phyloP scores from a whole-genome alignment of 2,113 vertebrate genomes.

The Ophiodon elongatus region DNA sequence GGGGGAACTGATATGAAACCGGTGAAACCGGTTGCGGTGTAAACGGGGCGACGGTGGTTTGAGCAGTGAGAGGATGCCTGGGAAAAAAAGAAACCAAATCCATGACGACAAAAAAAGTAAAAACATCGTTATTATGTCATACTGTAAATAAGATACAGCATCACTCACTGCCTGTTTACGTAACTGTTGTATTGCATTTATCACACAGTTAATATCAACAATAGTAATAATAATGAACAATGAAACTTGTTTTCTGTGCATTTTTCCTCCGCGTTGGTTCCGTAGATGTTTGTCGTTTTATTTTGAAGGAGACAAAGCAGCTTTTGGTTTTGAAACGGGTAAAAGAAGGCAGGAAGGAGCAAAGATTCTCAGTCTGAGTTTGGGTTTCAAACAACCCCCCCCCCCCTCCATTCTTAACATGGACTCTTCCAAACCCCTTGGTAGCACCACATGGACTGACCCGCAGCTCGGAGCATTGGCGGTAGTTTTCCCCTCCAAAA shows the following conservation, averaged over 20 bases:
- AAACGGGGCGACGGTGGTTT: constrained; percentile 61
- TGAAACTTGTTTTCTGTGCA: constrained; percentile 57
- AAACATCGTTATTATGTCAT: constrained; percentile 40
- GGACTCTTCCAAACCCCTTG: constrained; percentile 45
- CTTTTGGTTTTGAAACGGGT: constrained; percentile 58
- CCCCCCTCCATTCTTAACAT: neutral
- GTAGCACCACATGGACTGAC: constrained; percentile 57
- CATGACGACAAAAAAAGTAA: neutral
- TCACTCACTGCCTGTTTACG: constrained; percentile 55
- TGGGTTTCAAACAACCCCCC: constrained; percentile 1
- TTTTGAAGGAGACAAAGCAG: constrained; percentile 56
- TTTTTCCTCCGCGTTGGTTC: constrained; percentile 38
- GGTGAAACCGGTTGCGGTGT: constrained; percentile 65
- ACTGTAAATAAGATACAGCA: constrained; percentile 52
- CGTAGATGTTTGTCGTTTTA: constrained; percentile 27
- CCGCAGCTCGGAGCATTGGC: constrained; percentile 2
- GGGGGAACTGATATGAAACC: constrained; percentile 57
- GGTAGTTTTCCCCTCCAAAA: neutral
- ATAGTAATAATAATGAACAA: constrained; percentile 63
- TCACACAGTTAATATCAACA: constrained; percentile 71
- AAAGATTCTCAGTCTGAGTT: constrained; percentile 39
- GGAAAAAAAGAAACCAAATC: constrained; percentile 46
- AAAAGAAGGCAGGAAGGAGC: constrained; percentile 50
- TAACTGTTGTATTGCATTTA: constrained; percentile 71
- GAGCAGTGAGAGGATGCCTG: constrained; percentile 55